Evolutionary conservation across 2,888 invertebrate genomes (phyloP), one percentile per base, ranked within the genome.

Genomic region (Temnothorax ravouxi): DNA sequence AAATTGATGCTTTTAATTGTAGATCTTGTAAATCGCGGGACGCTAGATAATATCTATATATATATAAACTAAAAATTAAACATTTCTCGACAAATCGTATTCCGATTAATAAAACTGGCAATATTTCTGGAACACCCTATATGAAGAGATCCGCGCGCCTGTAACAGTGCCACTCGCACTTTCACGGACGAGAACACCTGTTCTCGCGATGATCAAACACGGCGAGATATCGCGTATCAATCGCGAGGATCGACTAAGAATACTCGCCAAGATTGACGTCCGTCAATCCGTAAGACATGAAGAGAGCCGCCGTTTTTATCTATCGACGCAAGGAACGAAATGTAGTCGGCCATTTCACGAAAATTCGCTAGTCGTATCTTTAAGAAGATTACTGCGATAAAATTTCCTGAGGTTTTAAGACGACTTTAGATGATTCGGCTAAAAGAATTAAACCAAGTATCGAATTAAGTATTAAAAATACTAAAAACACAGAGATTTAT

Each of bases 141-240:
- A 79, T 18, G 21, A 54, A 62, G 44, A 38, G 44, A 38, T 66
- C 3, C 56, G 71, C 34, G 67, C 29, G 69, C 18, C 9, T 50
- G 18, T 18, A 81, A 62, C 25, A 62, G 72, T 50, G 52, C 56
- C 41, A 85, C 69, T 84, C 82, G 67, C 84, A 80, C 89, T 89
- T 89, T 89, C 89, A 72, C 86, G 34, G 83, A 50, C 56, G 77
- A 64, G 50, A 89, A 89, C 89, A 88, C 88, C 84, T 89, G 89
- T 86, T 81, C 80, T 79, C 71, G 21, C 11, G 76, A 15, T 47
- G 56, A 81, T 66, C 71, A 54, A 64, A 44, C 66, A 62, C 47
- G 29, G 50, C 50, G 64, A 54, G 59, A 54, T 54, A 77, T 38
- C 54, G 13, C 13, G 59, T 47, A 80, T 87, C 75, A 75, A 84